A percentile compares a stretch with the other conserved stretches of the same genome.
Evolutionary conservation across 2,797 vertebrate genomes (phyloP).

Genomic region (Oreochromis mossambicus): DNA sequence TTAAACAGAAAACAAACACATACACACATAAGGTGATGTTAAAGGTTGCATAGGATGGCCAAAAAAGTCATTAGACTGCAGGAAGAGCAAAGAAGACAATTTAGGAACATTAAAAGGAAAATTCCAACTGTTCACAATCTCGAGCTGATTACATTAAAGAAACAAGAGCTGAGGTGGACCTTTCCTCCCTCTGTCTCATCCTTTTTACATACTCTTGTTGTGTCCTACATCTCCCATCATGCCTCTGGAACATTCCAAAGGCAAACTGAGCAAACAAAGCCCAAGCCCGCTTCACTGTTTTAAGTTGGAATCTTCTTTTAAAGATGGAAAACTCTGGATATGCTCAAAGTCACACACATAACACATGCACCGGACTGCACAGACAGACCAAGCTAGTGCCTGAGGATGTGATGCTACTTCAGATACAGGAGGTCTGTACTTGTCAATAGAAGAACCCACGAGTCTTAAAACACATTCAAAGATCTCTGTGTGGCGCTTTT

Average conservation of each 20-base stretch:
- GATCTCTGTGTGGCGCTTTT: not conserved
- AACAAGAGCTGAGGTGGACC: not conserved
- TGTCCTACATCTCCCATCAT: not conserved
- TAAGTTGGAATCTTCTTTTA: not conserved
- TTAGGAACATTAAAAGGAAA: not conserved
- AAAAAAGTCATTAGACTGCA: not conserved
- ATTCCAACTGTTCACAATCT: not conserved
- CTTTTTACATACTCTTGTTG: not conserved
- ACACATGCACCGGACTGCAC: not conserved
- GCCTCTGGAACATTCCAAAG: not conserved
- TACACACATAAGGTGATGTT: not conserved
- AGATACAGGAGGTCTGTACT: not conserved
- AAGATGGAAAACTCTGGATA: not conserved
- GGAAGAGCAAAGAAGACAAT: not conserved
- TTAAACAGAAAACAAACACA: not conserved
- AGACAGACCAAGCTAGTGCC: not conserved
- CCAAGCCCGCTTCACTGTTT: not conserved
- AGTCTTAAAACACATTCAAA: not conserved
- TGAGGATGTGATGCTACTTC: not conserved
- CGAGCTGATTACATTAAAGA: not conserved
- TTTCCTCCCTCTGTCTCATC: not conserved
- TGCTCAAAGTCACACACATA: not conserved
- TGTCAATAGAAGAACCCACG: not conserved
- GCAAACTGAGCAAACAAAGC: not conserved
- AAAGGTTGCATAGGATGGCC: slow-evolving; percentile 40